These are phyloP conservation scores for Callosobruchus maculatus DNA, from an alignment of 2,888 invertebrate genomes.

Conservation along the genomic window DNA sequence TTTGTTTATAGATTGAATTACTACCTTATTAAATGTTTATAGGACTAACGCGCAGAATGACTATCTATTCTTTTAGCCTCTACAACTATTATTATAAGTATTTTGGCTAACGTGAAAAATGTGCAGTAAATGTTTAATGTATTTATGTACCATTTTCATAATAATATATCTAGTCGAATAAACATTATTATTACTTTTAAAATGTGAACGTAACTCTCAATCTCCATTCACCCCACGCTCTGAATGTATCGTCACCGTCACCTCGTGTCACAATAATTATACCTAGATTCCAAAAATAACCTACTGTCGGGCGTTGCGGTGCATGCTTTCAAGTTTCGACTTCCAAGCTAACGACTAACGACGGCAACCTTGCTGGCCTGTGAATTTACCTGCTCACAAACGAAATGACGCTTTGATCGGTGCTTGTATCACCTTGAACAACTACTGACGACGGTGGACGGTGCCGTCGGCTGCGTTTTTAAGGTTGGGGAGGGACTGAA, in stretches of 20 bases:
- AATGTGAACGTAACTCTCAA: background rate
- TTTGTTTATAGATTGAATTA: too few species aligned
- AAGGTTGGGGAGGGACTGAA: background rate
- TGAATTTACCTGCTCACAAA: background rate
- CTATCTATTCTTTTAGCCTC: too few species aligned
- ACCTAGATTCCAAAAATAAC: background rate
- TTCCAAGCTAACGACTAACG: background rate
- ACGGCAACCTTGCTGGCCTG: background rate
- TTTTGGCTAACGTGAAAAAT: too few species aligned
- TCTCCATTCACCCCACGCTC: background rate
- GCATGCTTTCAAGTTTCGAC: background rate
- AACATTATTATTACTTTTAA: too few species aligned
- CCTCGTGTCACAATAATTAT: background rate
- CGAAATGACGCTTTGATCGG: background rate
- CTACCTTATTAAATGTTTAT: too few species aligned
- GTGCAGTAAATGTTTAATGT: too few species aligned
- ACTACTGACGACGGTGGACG: background rate
- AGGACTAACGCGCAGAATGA: too few species aligned
- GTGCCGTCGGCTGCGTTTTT: background rate
- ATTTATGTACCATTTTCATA: too few species aligned
- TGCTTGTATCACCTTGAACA: background rate
- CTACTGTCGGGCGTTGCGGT: background rate
- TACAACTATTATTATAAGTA: too few species aligned
- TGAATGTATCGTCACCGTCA: background rate
- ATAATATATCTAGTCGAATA: too few species aligned